Conservation (phyloP, 1,140 invertebrate genomes). For the Rhopalosiphum maidis region DNA sequence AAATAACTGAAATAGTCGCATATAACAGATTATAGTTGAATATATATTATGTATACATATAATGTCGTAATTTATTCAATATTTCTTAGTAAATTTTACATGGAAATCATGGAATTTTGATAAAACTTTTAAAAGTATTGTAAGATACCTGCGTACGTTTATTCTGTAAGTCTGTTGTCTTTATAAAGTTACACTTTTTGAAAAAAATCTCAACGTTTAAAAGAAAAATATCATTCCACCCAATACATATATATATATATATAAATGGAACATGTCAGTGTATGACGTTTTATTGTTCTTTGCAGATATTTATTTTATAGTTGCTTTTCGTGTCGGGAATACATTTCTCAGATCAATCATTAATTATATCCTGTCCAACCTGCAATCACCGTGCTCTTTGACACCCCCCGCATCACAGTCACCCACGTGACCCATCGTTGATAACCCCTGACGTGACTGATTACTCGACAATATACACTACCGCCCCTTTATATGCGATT, state of each 20-base stretch:
- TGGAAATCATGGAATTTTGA: neutral
- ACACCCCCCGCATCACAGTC: neutral
- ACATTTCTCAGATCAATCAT: constrained; percentile 5
- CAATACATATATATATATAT: neutral
- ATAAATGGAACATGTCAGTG: neutral
- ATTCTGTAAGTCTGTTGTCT: neutral
- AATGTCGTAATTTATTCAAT: neutral
- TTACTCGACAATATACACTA: neutral
- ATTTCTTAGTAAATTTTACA: neutral
- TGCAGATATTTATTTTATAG: constrained; percentile 2
- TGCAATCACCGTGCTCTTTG: neutral
- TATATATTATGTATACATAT: neutral
- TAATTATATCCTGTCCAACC: neutral
- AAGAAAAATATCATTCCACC: neutral
- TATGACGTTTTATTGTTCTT: neutral
- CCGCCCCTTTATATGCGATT: neutral
- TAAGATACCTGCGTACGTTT: neutral
- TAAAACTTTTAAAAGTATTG: neutral
- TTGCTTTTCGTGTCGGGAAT: neutral
- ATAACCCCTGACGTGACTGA: neutral
- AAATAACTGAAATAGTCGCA: neutral
- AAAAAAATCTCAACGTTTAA: neutral
- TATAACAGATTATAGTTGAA: neutral
- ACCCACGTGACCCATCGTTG: neutral
- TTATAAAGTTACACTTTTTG: neutral